A percentile compares a stretch with the other conserved stretches of the same genome.
Conservation (phyloP, 2,888 invertebrate species). For the Agrotis puta region DNA sequence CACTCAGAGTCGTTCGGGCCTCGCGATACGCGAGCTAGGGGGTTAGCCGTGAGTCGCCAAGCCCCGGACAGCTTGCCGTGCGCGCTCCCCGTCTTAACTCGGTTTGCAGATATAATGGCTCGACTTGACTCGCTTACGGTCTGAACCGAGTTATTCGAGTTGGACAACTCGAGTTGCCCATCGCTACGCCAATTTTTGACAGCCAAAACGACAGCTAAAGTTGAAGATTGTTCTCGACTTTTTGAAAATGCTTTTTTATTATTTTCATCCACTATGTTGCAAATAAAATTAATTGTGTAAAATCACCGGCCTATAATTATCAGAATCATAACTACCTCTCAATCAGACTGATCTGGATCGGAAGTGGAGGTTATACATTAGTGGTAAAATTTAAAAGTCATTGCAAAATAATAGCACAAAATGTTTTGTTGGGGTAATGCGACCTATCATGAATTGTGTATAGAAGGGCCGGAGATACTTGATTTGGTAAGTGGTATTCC, state of each 20-base stretch:
- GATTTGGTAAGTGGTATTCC: conserved; percentile 81
- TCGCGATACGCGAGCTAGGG: too few relatives aligned
- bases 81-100: too few relatives aligned
- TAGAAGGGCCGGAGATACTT: conserved; percentile 80
- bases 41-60: too few relatives aligned
- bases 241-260: conserved; percentile 77
- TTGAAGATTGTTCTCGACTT: conserved; percentile 86
- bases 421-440: conserved; percentile 91
- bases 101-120: too few relatives aligned
- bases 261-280: conserved; percentile 72
- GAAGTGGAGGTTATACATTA: conserved; percentile 77
- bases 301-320: conserved; percentile 54
- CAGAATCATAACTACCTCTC: conserved; percentile 68
- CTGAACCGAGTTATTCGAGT: too few relatives aligned
- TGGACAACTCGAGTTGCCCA: too few relatives aligned
- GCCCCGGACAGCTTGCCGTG: too few relatives aligned
- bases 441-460: conserved; percentile 87
- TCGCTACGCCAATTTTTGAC: conserved; percentile 36
- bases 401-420: conserved; percentile 69
- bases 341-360: conserved; percentile 70
- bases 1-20: too few relatives aligned
- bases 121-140: too few relatives aligned
- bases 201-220: conserved; percentile 59
- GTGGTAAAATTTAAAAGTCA: conserved; percentile 71
- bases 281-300: conserved; percentile 74